Base-by-base conservation (phyloP, 2,888 invertebrate genomes). In the Morpho achilles region DNA sequence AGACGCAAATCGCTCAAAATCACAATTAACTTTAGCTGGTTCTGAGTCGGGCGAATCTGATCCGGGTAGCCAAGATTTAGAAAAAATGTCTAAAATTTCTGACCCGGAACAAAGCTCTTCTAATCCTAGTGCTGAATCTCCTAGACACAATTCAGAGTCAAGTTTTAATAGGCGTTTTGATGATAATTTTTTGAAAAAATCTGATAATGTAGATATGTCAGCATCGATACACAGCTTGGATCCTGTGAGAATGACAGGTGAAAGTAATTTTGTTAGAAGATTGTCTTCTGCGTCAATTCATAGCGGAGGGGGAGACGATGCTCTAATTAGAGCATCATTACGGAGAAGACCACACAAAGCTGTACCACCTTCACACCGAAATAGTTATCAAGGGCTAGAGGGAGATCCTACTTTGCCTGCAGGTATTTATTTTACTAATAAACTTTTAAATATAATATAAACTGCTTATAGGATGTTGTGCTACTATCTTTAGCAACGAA, bases 21-120 rank as follows among this genome's bases (percentile, higher is more conserved):
- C 94, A 0, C 94, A 94, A 70, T 87, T 94, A 61, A 93, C 93
- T 6, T 79, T 94, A 52, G 91, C 91, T 7, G 94, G 93, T 39
- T 94, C 94, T 5, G 93, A 93, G 75, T 96, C 96, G 0, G 95
- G 94, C 16, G 96, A 96, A 77, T 96, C 96, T 0, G 96, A 96
- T 72, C 95, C 94, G 52, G 96, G 96, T 64, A 91, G 91, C 50
- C 95, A 95, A 69, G 96, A 90, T 45, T 79, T 92, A 1, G 93
- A 93, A 61, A 92, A 92, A 61, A 79, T 86, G 61, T 92, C 77
- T 60, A 93, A 85, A 84, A 90, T 60, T 72, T 91, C 76, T 61
- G 93, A 81, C 67, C 91, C 68, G 73, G 93, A 75, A 70, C 93
- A 84, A 81, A 92, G 80, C 53, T 92, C 79, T 1, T 90, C 88